phyloP scores from a whole-genome alignment of 2,113 vertebrate genomes.

The Gnathonemus longibarbis region DNA sequence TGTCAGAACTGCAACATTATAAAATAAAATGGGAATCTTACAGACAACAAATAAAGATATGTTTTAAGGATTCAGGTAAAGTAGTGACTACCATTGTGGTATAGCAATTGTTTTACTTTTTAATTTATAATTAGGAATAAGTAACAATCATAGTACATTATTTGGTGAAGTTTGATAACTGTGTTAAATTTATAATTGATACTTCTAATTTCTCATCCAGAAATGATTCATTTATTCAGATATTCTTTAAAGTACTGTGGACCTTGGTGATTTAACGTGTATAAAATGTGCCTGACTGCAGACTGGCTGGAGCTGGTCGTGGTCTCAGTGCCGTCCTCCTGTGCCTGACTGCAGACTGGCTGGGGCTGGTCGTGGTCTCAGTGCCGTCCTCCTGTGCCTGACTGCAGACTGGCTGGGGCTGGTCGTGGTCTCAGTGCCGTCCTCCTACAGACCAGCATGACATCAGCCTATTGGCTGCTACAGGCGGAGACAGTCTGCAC shows the following conservation, averaged over 20 bases:
- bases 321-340: slow-evolving; percentile 43
- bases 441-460: slow-evolving; percentile 61
- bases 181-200: not conserved
- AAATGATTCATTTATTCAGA: not conserved
- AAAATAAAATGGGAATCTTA: not conserved
- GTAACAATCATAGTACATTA: not conserved
- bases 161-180: not conserved
- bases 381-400: slow-evolving; percentile 41
- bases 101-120: not conserved
- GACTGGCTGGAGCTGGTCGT: not conserved
- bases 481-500: slow-evolving; percentile 49
- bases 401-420: not conserved
- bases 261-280: not conserved
- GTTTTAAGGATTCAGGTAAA: not conserved
- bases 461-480: slow-evolving; percentile 38
- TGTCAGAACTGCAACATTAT: not conserved
- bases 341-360: too few species aligned
- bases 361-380: not conserved
- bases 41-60: not conserved
- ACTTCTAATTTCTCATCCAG: not conserved
- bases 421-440: slow-evolving; percentile 31
- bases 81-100: not conserved
- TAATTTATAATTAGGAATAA: not conserved
- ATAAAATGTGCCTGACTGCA: not conserved
- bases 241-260: not conserved